phyloP scores from a whole-genome alignment of 1,140 invertebrate genomes.

The Wiebesia pumilae region DNA sequence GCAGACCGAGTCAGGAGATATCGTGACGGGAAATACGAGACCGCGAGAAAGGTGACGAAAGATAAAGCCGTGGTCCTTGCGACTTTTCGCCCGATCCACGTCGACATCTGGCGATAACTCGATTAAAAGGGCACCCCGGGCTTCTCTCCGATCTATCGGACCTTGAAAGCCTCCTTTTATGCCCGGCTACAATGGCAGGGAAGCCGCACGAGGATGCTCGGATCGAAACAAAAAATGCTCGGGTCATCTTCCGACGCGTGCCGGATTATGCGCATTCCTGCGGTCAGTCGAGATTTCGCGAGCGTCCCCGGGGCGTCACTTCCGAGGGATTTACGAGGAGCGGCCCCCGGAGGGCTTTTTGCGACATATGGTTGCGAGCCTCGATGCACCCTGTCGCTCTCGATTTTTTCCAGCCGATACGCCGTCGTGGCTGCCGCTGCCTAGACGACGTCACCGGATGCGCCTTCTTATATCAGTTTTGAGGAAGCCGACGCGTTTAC shows the following conservation, averaged over 20 bases:
- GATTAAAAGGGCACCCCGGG: neutral
- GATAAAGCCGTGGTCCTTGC: neutral
- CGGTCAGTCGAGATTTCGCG: neutral
- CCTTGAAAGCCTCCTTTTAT: neutral
- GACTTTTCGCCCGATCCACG: neutral
- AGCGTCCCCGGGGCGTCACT: neutral
- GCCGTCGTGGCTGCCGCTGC: conserved; percentile 1
- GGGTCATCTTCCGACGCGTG: neutral
- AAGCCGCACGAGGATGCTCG: neutral
- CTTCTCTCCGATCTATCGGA: neutral
- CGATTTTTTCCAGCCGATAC: conserved; percentile 45
- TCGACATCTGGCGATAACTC: neutral
- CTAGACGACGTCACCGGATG: conserved; percentile 53
- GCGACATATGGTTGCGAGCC: conserved; percentile 55
- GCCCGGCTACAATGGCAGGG: neutral
- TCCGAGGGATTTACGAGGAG: neutral
- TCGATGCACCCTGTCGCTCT: conserved; percentile 51
- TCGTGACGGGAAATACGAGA: neutral
- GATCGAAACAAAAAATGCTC: neutral
- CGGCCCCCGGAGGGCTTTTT: neutral
- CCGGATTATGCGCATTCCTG: conserved; percentile 22
- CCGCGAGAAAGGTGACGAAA: neutral
- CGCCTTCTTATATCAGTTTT: conserved; percentile 41
- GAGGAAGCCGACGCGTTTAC: conserved; percentile 24
- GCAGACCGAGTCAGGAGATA: neutral